Conservation (phyloP, 2,797 vertebrate species). For the Phataginus tetradactyla region DNA sequence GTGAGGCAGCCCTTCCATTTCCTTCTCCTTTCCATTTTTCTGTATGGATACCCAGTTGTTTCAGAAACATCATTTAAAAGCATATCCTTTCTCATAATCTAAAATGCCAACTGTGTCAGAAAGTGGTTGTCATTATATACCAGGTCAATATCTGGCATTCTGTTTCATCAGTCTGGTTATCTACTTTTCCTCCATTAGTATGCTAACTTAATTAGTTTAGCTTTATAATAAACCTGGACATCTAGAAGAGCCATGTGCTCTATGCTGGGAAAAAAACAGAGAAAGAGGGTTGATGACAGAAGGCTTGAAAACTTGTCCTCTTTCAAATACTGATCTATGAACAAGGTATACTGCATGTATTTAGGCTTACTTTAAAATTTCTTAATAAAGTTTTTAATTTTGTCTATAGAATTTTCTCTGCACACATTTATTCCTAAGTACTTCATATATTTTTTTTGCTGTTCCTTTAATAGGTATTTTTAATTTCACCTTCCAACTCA, state of each 20-base stretch:
- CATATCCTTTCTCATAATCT: background rate
- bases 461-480: background rate
- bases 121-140: background rate
- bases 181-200: background rate
- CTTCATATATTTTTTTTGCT: background rate
- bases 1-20: background rate
- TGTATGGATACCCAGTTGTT: background rate
- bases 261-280: background rate
- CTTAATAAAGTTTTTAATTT: background rate
- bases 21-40: background rate
- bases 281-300: background rate
- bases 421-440: background rate
- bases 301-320: background rate
- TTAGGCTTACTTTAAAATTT: background rate
- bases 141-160: background rate
- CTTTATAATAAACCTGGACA: background rate
- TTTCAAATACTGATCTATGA: background rate
- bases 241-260: background rate
- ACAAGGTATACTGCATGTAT: background rate
- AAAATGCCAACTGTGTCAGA: background rate
- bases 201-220: background rate
- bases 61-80: background rate
- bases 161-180: background rate
- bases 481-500: background rate
- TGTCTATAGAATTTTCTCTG: background rate